Percentiles rank a stretch among this genome's conserved stretches.
These are phyloP conservation scores for Ellobius talpinus DNA, from an alignment of 2,113 vertebrate genomes.

Conservation along the genomic window DNA sequence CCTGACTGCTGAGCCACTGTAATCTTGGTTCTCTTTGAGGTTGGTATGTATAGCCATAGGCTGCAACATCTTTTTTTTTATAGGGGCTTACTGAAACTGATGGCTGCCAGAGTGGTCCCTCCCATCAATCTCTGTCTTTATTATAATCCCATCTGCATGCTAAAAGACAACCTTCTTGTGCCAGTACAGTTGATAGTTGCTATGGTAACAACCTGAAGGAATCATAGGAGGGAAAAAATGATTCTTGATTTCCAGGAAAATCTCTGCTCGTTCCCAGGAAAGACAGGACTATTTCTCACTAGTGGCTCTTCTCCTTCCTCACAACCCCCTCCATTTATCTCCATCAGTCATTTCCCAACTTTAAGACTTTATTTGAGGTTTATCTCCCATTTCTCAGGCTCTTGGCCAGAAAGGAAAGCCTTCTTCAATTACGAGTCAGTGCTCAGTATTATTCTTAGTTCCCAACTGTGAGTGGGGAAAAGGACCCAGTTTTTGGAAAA, in stretches of 20 bases:
- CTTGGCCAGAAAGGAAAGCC: background rate
- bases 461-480: background rate
- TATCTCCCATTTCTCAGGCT: background rate
- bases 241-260: background rate
- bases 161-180: background rate
- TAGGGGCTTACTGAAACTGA: background rate
- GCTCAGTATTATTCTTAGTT: background rate
- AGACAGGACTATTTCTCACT: background rate
- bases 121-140: background rate
- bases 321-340: background rate
- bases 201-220: background rate
- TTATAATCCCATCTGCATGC: background rate
- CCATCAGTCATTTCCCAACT: background rate
- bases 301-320: background rate
- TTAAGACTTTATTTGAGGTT: background rate
- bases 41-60: background rate
- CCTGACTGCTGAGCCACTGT: background rate
- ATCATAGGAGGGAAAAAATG: background rate
- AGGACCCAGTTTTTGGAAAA: background rate
- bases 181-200: background rate
- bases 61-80: background rate
- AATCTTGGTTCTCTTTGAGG: background rate
- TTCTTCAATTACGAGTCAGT: background rate
- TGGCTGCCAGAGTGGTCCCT: background rate
- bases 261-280: background rate